Conservation (phyloP, 2,888 invertebrate species). For the Euphydryas editha region DNA sequence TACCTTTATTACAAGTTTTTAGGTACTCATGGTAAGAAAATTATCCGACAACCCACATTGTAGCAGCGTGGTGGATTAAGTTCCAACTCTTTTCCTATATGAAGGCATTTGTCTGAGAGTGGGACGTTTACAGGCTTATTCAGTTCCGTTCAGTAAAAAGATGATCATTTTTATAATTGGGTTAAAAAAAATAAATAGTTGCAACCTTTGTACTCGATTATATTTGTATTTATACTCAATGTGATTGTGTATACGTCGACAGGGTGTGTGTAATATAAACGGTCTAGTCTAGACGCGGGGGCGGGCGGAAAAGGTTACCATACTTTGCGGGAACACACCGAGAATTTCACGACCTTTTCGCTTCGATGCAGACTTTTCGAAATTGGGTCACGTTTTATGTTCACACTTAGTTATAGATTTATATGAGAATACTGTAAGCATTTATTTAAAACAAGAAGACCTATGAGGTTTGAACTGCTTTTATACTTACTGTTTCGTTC, state of each 20-base stretch:
- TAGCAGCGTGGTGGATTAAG: too few relatives aligned
- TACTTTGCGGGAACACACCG: slow-evolving; percentile 29
- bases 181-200: not conserved
- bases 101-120: too few relatives aligned
- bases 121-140: too few relatives aligned
- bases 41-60: too few relatives aligned
- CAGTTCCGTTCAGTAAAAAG: too few relatives aligned
- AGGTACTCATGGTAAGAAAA: too few relatives aligned
- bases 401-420: slow-evolving; percentile 26
- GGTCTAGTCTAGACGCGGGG: slow-evolving; percentile 67
- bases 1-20: too few relatives aligned
- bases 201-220: not conserved
- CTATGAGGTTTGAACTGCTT: too few relatives aligned
- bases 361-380: slow-evolving; percentile 35
- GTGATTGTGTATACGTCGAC: slow-evolving; percentile 25
- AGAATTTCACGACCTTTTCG: slow-evolving; percentile 43
- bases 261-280: slow-evolving; percentile 25
- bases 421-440: slow-evolving; percentile 7
- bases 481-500: too few relatives aligned
- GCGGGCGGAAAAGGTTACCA: slow-evolving; percentile 49
- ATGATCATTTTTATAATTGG: not conserved
- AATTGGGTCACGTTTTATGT: slow-evolving; percentile 41
- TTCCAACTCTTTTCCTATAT: too few relatives aligned
- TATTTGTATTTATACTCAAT: slow-evolving; percentile 21
- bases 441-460: too few relatives aligned